These are phyloP conservation scores for Nebria brevicollis DNA, from an alignment of 2,888 invertebrate species.

Conservation along the genomic window DNA sequence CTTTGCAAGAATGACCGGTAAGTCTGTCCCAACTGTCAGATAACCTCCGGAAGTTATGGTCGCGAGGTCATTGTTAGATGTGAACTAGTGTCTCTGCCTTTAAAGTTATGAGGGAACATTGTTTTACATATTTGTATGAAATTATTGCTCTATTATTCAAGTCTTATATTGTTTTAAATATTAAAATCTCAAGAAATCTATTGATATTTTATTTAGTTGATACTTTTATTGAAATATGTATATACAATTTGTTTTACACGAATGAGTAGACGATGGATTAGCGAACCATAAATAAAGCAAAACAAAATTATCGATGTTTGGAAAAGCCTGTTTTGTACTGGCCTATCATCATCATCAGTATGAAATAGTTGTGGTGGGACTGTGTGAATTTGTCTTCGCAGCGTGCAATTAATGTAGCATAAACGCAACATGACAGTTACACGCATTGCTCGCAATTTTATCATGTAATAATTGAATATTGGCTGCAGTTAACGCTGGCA, in stretches of 20 bases:
- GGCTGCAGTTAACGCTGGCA: constrained; percentile 46
- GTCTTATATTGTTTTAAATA: background rate
- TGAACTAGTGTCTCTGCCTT: background rate
- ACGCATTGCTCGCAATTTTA: constrained; percentile 46
- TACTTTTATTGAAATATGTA: background rate
- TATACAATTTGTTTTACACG: too few relatives aligned
- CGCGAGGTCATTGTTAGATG: constrained; percentile 7
- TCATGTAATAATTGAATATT: constrained; percentile 47
- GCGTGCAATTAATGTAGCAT: constrained; percentile 45
- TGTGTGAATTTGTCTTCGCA: constrained; percentile 38
- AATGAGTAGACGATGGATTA: too few relatives aligned
- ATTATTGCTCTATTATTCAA: background rate
- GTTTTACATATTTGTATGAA: constrained; percentile 4
- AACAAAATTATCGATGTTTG: background rate
- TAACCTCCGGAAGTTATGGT: constrained; percentile 18
- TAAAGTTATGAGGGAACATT: constrained; percentile 1
- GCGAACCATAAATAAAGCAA: too few relatives aligned
- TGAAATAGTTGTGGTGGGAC: constrained; percentile 7
- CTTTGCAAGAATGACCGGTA: constrained; percentile 18
- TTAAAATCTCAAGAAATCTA: too few relatives aligned
- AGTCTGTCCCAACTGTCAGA: constrained; percentile 6
- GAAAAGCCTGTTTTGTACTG: constrained; percentile 4
- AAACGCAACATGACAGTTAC: constrained; percentile 44
- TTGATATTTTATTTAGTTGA: too few relatives aligned
- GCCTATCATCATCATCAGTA: background rate